Evolutionary conservation across 2,888 invertebrate genomes (phyloP).

Genomic region (Polymixis lichenea): DNA sequence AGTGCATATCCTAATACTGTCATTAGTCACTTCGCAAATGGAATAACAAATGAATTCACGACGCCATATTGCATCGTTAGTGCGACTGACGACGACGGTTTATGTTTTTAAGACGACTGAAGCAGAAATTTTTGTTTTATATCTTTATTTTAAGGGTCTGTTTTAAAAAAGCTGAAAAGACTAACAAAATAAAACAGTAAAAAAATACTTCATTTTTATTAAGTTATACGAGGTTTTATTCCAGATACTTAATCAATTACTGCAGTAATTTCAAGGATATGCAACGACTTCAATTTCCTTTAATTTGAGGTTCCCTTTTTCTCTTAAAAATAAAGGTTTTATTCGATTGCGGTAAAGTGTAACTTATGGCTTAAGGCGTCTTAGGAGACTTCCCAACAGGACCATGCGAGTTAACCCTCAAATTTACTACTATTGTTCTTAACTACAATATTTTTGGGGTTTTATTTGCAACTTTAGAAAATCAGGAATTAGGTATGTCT

Average conservation of each 20-base stretch:
- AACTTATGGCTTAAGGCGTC: constrained; percentile 37
- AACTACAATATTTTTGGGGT: constrained; percentile 11
- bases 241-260: not conserved
- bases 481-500: not conserved
- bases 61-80: constrained; percentile 18
- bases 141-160: too few relatives aligned
- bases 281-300: not conserved
- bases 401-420: constrained; percentile 10
- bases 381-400: constrained; percentile 15
- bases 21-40: constrained; percentile 32
- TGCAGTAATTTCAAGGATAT: not conserved
- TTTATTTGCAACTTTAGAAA: constrained; percentile 4
- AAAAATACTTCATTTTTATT: not conserved
- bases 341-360: constrained; percentile 42
- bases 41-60: constrained; percentile 43
- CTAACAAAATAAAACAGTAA: too few relatives aligned
- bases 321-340: constrained; percentile 34
- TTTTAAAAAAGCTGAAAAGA: too few relatives aligned
- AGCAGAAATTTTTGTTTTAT: not conserved
- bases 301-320: constrained; percentile 10
- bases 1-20: constrained; percentile 20
- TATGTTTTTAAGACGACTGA: constrained; percentile 1
- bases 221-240: not conserved
- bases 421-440: constrained; percentile 34
- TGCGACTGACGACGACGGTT: constrained; percentile 6